These are phyloP conservation scores for Stercorarius parasiticus DNA, from an alignment of 2,113 vertebrate species.

Conservation along the genomic window DNA sequence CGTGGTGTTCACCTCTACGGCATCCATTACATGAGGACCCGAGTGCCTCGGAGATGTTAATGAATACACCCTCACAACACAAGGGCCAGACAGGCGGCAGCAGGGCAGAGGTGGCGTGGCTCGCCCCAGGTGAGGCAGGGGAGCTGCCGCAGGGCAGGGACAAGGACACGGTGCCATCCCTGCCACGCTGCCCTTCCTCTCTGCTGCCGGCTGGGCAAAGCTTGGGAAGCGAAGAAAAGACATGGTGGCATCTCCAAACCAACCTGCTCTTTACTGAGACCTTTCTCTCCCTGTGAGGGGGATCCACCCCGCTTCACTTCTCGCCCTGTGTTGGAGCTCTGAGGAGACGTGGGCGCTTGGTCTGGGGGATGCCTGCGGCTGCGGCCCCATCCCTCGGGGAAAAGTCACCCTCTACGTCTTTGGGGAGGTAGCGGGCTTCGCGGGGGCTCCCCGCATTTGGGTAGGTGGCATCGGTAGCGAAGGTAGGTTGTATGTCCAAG, in stretches of 20 bases:
- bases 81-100: neutral
- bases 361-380: accelerated
- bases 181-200: accelerated
- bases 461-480: neutral
- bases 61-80: neutral
- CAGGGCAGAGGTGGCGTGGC: neutral
- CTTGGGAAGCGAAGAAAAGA: neutral
- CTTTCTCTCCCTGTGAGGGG: neutral
- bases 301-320: accelerated
- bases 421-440: accelerated
- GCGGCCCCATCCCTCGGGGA: accelerated
- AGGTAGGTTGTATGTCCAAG: slow-evolving; percentile 58
- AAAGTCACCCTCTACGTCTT: accelerated
- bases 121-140: neutral
- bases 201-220: neutral
- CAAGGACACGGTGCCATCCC: neutral
- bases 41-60: neutral
- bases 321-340: accelerated
- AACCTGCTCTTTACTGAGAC: neutral
- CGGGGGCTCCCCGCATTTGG: neutral
- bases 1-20: neutral
- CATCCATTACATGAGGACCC: neutral
- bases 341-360: accelerated
- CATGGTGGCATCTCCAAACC: neutral
- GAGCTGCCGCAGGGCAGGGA: accelerated